Evolutionary conservation across 2,888 invertebrate genomes (phyloP), one percentile per base, ranked within the genome.

Genomic region (Beris morrisii): DNA sequence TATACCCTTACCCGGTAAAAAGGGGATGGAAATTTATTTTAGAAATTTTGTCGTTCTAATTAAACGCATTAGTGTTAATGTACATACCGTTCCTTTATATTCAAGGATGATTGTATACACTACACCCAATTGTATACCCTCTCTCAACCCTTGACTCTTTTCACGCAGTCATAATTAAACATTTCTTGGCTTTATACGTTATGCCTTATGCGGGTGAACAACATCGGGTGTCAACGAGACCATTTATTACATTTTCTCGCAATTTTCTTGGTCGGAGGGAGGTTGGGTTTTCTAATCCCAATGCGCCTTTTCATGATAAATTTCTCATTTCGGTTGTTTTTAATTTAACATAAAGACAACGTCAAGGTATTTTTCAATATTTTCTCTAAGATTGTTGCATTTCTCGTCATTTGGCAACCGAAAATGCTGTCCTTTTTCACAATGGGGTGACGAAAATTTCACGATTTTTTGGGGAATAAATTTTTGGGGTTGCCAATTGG

Each of bases 21-120:
- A 38, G 7, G 38, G 38, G 38, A 38, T 38, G 52, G 54, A 65
- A 65, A 67, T 67, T 67, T 65, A 67, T 67, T 67, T 67, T 67
- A 38, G 59, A 65, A 67, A 65, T 61, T 58, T 67, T 64, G 64
- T 58, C 65, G 67, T 67, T 59, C 67, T 67, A 67, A 67, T 67
- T 67, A 67, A 67, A 67, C 55, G 58, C 61, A 61, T 61, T 61
- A 61, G 52, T 65, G 53, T 53, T 66, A 59, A 66, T 59, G 66
- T 54, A 46, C 58, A 50, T 59, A 54, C 53, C 59, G 59, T 66
- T 65, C 48, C 32, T 59, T 48, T 48, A 38, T 3, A 38, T 38
- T 38, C 38, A 9, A 38, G 38, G 9, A 9, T 9, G 38, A 38
- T 38, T 1, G 38, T 3, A 38, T 38, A 38, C 22, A 22, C 22